Evolutionary conservation across 2,113 vertebrate species (phyloP), one percentile per base, ranked within the genome.

Genomic region (Phylloscopus whistleri): DNA sequence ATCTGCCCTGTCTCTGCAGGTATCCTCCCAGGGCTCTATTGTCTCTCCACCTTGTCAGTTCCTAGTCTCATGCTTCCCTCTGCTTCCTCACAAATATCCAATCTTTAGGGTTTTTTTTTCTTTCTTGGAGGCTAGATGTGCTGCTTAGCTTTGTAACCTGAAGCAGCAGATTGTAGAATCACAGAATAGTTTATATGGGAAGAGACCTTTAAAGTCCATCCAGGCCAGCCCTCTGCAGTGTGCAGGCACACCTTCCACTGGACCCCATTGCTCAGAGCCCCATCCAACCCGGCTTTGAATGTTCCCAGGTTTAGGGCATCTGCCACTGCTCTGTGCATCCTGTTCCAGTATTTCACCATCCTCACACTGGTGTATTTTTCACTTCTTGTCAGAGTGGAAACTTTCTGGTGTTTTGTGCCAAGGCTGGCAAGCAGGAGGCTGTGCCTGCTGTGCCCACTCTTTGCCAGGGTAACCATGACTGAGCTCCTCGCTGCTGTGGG

Each of bases 401-500:
- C 27, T 7, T 13, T n/a, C 2, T 67, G 55, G 16, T 16, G 89
- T 30, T 35, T 7, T 30, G n/a, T 68, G 20, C 43, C 35, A 1
- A 26, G 46, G 62, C 53, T 4, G 31, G 68, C 1, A 44, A 48
- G 70, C 52, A 31, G 81, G 81, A 43, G 51, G 31, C 90, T 1
- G 46, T 8, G 69, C 69, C 44, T 41, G 79, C 6, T 11, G 16
- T 84, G 74, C 60, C 55, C 2, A 0, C 52, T 37, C 31, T 9
- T 6, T 13, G 76, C 84, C 63, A 15, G 22, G 53, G 63, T 11
- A 1, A 10, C 33, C 37, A 2, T 3, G 46, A 2, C 72, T 5
- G 13, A 16, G 66, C 87, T 60, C 9, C 4, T 87, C 1, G 0
- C 59, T 10, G 7, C 51, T 1, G 0, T 27, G 21, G 59, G 80